Conservation (phyloP, 2,888 invertebrate genomes). For the Lithosia quadra region DNA sequence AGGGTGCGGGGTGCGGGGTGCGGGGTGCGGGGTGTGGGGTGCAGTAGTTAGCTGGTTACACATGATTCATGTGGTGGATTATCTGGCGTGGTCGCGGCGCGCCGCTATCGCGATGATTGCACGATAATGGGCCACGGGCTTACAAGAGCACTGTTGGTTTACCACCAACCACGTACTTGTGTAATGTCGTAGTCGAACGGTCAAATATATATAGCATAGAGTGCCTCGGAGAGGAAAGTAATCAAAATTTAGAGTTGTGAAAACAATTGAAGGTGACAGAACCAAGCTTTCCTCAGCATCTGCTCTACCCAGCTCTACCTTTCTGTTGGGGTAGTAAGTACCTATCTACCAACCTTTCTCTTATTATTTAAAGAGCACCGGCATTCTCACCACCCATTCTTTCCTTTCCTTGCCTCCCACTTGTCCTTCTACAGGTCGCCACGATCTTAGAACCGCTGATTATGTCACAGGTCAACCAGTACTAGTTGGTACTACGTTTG, state of each 20-base stretch:
- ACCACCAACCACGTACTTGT: not conserved
- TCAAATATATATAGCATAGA: not conserved
- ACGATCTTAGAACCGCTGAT: not conserved
- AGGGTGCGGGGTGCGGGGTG: not conserved
- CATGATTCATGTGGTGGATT: not conserved
- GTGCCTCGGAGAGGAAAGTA: too few relatives aligned
- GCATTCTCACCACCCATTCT: not conserved
- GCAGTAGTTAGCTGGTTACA: not conserved
- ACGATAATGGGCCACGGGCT: conserved; percentile 13
- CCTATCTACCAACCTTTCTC: too few relatives aligned
- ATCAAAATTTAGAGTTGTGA: not conserved
- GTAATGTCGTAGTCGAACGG: not conserved
- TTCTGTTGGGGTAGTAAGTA: too few relatives aligned
- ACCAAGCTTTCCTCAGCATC: not conserved
- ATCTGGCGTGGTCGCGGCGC: conserved; percentile 5
- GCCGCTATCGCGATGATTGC: conserved; percentile 17
- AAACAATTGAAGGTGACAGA: not conserved
- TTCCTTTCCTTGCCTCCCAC: not conserved
- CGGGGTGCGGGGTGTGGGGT: not conserved
- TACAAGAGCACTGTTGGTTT: conserved; percentile 10
- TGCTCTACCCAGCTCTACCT: too few relatives aligned
- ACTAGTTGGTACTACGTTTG: too few relatives aligned
- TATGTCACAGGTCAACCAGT: not conserved
- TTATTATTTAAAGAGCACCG: too few relatives aligned
- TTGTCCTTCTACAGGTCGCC: not conserved